These are phyloP conservation scores for Lamellibrachia columna DNA, from an alignment of 2,888 invertebrate species.

Conservation along the genomic window DNA sequence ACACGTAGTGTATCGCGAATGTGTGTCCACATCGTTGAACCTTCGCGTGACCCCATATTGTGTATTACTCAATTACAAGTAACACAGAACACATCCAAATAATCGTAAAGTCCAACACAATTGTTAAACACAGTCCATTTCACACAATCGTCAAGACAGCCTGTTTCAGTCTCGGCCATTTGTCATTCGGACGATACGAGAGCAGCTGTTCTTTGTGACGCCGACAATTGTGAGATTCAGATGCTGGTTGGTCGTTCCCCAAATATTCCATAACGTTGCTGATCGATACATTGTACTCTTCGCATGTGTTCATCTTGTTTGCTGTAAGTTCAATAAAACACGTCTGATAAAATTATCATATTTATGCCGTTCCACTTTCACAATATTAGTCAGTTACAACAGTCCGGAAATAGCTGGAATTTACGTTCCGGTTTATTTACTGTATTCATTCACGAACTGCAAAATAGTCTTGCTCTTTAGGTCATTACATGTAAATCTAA, in stretches of 20 bases:
- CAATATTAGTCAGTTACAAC: neutral
- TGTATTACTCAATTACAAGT: neutral
- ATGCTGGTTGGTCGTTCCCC: slow-evolving; percentile 3
- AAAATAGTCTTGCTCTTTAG: neutral
- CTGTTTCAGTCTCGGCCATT: neutral
- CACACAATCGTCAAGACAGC: neutral
- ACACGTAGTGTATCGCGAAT: neutral
- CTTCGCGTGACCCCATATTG: slow-evolving; percentile 12
- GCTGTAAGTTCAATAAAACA: slow-evolving; percentile 9
- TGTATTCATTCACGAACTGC: neutral
- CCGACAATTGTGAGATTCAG: neutral
- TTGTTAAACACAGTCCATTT: neutral
- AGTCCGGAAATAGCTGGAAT: neutral
- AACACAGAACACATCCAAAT: neutral
- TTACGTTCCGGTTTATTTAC: slow-evolving; percentile 7
- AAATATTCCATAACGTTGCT: neutral
- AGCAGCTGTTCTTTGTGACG: neutral
- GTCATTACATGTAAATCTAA: neutral
- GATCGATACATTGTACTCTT: slow-evolving; percentile 3
- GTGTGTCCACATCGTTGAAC: neutral
- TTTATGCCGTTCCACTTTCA: neutral
- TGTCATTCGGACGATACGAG: neutral
- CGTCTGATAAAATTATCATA: neutral
- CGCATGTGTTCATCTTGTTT: slow-evolving; percentile 4
- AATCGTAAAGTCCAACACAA: neutral